Base-by-base conservation (phyloP, 1,140 invertebrate species). In the Cotesia vestalis region DNA sequence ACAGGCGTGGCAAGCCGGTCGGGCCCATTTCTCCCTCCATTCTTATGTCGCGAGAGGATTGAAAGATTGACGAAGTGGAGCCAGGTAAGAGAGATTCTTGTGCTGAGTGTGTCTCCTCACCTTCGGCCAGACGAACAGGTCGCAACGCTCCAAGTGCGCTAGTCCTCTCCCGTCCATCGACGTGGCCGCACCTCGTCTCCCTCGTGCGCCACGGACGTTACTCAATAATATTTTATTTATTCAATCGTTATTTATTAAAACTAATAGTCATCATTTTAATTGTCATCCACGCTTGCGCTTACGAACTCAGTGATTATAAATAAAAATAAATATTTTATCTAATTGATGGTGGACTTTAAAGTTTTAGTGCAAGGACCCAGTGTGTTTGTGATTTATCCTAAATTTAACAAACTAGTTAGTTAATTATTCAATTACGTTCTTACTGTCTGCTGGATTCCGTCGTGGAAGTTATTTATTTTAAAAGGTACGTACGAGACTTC, bases 111-210 rank as follows among this genome's bases (percentile, higher is more conserved):
- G 71, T 53, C 59, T 57, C 53, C 27, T 72, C 72, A 77, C 76
- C 77, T 76, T 78, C 75, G 77, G 76, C 74, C 80, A 80, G 77
- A 78, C 73, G 74, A 82, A 83, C 80, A 83, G 81, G 77, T 82
- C 81, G 80, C 73, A 73, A 76, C 78, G 80, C 79, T 78, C 68
- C 71, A 73, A 78, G 64, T 78, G 77, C 79, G 79, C 80, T 84
- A 87, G 85, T 87, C 80, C 79, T 84, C 80, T 85, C 79, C 79
- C 83, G 82, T 84, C 81, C 84, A 85, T 82, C 85, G 84, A 80
- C 79, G 84, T 81, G 84, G 81, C 78, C 79, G 77, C 81, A 85
- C 79, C 81, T 74, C 75, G 77, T 77, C 73, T 78, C 74, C 57
- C 66, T 62, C 59, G 69, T 75, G 71, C 71, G 74, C 74, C 74